Conservation (phyloP, 1,140 invertebrate genomes). For the Drosophila elegans region DNA sequence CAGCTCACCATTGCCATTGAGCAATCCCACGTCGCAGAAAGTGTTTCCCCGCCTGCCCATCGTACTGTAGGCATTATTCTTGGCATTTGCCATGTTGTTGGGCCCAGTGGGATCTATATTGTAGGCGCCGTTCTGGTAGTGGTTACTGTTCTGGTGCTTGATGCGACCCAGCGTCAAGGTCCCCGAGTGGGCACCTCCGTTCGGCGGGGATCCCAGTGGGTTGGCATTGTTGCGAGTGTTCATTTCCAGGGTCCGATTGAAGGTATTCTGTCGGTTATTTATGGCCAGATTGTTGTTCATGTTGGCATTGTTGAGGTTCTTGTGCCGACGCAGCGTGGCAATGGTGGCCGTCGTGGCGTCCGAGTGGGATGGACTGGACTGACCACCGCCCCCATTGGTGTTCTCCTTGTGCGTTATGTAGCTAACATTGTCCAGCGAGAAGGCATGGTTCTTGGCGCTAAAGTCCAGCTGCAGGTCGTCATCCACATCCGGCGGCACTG, state of each 20-base stretch:
- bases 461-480: slow-evolving; percentile 94
- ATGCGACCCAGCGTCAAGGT: slow-evolving; percentile 83
- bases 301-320: slow-evolving; percentile 81
- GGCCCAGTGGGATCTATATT: slow-evolving; percentile 71
- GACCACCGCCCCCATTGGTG: slow-evolving; percentile 88
- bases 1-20: slow-evolving; percentile 62
- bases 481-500: slow-evolving; percentile 92
- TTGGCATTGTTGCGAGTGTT: slow-evolving; percentile 84
- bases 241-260: slow-evolving; percentile 82
- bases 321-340: slow-evolving; percentile 87
- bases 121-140: slow-evolving; percentile 83
- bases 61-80: slow-evolving; percentile 86
- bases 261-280: slow-evolving; percentile 85
- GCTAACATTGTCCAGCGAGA: slow-evolving; percentile 93
- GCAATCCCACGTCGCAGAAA: slow-evolving; percentile 63
- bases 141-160: slow-evolving; percentile 79
- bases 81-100: slow-evolving; percentile 79
- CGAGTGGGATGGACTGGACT: slow-evolving; percentile 92
- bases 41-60: slow-evolving; percentile 86
- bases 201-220: slow-evolving; percentile 66
- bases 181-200: slow-evolving; percentile 59
- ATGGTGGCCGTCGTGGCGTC: slow-evolving; percentile 91
- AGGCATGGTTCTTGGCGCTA: slow-evolving; percentile 93
- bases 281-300: slow-evolving; percentile 85
- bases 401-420: slow-evolving; percentile 93